A percentile compares a stretch with the other conserved stretches of the same genome.
Evolutionary conservation across 2,113 vertebrate species (phyloP).

Genomic region (Tetrax tetrax): DNA sequence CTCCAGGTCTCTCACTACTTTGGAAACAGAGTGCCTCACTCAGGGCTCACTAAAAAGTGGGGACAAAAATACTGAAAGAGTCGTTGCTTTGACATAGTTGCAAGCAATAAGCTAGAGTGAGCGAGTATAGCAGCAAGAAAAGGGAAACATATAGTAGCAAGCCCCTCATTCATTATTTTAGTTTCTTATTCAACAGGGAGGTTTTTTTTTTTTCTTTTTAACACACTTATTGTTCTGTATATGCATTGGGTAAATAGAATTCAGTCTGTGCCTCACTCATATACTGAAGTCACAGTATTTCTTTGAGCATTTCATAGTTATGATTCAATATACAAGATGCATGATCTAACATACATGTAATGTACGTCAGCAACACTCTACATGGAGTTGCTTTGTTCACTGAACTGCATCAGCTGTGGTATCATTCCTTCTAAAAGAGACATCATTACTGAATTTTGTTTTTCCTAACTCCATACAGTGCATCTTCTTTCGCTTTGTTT

Average conservation of each 20-base stretch:
- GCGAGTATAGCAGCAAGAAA: fast-evolving
- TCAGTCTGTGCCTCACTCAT: background rate
- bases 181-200: background rate
- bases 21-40: background rate
- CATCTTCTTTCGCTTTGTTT: background rate
- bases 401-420: background rate
- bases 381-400: background rate
- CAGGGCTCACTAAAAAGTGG: background rate
- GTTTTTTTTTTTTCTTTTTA: background rate
- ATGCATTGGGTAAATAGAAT: background rate
- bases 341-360: background rate
- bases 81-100: background rate
- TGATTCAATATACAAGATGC: background rate
- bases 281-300: background rate
- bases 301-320: background rate
- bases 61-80: background rate
- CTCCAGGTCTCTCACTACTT: background rate
- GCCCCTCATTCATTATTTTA: background rate
- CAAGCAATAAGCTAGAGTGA: background rate
- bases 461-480: background rate
- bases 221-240: background rate
- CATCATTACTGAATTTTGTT: background rate
- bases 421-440: background rate
- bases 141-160: background rate
- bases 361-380: too few species aligned